Conservation (phyloP, 2,113 vertebrate species). For the Sphaerodactylus townsendi region DNA sequence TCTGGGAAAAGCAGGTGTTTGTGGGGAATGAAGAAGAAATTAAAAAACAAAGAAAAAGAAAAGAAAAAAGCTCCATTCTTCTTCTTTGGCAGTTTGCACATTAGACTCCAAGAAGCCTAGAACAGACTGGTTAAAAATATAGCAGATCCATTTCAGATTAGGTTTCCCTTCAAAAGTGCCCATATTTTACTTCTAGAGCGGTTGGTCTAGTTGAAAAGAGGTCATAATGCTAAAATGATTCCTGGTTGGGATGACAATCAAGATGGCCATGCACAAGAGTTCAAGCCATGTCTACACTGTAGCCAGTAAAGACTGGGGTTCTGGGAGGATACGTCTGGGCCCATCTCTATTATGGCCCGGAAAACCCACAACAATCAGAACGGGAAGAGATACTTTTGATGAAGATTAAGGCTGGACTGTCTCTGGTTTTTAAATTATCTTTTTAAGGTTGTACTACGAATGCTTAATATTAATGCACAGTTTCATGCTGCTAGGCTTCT, state of each 20-base stretch:
- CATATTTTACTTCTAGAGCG: not conserved
- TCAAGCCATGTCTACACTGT: not conserved
- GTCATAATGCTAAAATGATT: too few relatives aligned
- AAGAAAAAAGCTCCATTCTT: not conserved
- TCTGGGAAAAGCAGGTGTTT: not conserved
- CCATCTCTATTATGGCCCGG: too few relatives aligned
- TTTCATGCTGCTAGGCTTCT: too few relatives aligned
- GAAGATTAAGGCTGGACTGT: too few relatives aligned
- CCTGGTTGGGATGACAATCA: not conserved
- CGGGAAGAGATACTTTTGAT: too few relatives aligned
- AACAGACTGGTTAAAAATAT: not conserved
- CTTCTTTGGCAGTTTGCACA: not conserved
- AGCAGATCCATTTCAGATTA: not conserved
- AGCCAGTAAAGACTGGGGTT: not conserved
- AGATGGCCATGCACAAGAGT: not conserved
- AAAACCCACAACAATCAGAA: too few relatives aligned
- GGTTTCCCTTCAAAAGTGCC: not conserved
- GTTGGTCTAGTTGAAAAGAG: not conserved
- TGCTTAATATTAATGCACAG: too few relatives aligned
- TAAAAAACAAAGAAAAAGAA: too few relatives aligned
- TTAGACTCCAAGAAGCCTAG: not conserved
- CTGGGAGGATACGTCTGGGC: not conserved
- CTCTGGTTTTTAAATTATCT: too few relatives aligned
- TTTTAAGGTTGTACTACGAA: too few relatives aligned
- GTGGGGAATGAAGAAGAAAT: not conserved